These are phyloP conservation scores for Perdita meconis DNA, from an alignment of 2,888 invertebrate species.

Conservation along the genomic window DNA sequence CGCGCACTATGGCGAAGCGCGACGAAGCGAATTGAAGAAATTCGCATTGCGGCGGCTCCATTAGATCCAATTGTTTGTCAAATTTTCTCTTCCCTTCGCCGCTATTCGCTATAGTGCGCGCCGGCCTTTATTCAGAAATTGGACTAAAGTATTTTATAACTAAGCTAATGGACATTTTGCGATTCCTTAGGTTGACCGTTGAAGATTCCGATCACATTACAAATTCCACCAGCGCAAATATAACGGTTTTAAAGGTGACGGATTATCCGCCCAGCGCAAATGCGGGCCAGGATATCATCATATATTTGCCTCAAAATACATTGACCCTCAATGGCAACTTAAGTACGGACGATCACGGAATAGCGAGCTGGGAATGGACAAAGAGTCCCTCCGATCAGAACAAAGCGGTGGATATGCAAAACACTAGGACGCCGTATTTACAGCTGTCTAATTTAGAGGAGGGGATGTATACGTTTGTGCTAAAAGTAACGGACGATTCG, in stretches of 20 bases:
- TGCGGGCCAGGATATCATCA: conserved; percentile 95
- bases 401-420: conserved; percentile 98
- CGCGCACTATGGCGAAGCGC: too few species aligned
- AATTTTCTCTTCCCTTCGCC: too few species aligned
- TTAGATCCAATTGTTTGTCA: too few species aligned
- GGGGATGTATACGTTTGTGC: conserved; percentile 96
- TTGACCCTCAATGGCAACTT: conserved; percentile 95
- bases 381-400: conserved; percentile 94
- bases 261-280: conserved; percentile 98
- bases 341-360: conserved; percentile 97
- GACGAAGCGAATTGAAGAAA: too few species aligned
- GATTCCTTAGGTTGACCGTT: conserved; percentile 90
- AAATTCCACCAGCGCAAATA: conserved; percentile 94
- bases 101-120: too few species aligned
- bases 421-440: conserved; percentile 95
- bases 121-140: too few species aligned
- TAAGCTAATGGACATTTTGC: neutral
- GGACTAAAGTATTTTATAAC: neutral
- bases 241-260: conserved; percentile 94
- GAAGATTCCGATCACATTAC: conserved; percentile 95
- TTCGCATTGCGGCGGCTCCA: too few species aligned
- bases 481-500: conserved; percentile 96
- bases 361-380: conserved; percentile 98
- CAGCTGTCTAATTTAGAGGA: conserved; percentile 95
- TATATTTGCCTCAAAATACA: conserved; percentile 94